Conservation (phyloP, 2,888 invertebrate species). For the Eilema depressum region DNA sequence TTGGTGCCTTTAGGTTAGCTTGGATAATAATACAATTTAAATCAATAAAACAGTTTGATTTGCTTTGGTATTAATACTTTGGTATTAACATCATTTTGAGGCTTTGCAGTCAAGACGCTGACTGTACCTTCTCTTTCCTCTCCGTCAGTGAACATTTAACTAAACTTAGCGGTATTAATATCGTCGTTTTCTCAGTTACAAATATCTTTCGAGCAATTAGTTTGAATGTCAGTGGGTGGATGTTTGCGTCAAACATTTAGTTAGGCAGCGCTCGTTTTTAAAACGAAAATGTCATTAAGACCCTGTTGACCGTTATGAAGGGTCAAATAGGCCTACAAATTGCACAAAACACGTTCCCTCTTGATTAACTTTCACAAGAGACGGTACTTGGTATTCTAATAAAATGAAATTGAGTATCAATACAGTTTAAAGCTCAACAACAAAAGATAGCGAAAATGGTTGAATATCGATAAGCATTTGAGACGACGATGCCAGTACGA, state of each 20-base stretch:
- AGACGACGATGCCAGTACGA: slow-evolving; percentile 19
- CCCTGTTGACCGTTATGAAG: slow-evolving; percentile 73
- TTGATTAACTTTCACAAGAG: slow-evolving; percentile 76
- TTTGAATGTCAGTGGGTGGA: slow-evolving; percentile 24
- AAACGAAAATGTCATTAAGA: slow-evolving; percentile 67
- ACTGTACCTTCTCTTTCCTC: background rate
- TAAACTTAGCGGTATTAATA: background rate
- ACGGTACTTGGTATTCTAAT: slow-evolving; percentile 66
- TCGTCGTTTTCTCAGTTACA: slow-evolving; percentile 4
- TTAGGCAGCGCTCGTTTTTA: slow-evolving; percentile 58
- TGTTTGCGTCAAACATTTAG: slow-evolving; percentile 44
- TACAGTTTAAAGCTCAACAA: slow-evolving; percentile 44
- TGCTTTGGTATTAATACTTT: too few relatives aligned
- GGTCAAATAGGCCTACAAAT: slow-evolving; percentile 79
- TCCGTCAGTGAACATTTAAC: background rate
- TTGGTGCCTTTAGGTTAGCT: too few relatives aligned
- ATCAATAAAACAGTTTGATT: too few relatives aligned
- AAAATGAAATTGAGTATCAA: slow-evolving; percentile 72
- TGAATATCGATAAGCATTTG: slow-evolving; percentile 27
- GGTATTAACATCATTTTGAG: too few relatives aligned
- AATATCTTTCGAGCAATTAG: slow-evolving; percentile 36
- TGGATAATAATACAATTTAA: too few relatives aligned
- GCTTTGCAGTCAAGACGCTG: too few relatives aligned
- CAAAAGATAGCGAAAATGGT: slow-evolving; percentile 33
- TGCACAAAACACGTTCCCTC: slow-evolving; percentile 72